These are phyloP conservation scores for Rynchops niger DNA, from an alignment of 2,113 vertebrate genomes.

Conservation along the genomic window DNA sequence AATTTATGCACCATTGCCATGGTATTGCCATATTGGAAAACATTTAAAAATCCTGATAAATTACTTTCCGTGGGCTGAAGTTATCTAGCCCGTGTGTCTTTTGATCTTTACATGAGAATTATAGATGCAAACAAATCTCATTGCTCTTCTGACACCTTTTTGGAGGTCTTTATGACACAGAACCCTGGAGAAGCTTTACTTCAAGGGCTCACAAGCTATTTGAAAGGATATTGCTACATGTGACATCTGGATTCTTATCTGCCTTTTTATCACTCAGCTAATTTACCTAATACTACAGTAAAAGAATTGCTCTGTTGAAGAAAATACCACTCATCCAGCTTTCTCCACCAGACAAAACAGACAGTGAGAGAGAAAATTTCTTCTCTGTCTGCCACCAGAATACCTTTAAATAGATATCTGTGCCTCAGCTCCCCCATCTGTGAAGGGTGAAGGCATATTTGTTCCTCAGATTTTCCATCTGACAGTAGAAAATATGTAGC, in stretches of 20 bases:
- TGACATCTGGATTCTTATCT: slow-evolving; percentile 33
- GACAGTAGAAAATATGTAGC: slow-evolving; percentile 31
- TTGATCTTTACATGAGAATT: background rate
- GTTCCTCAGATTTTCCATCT: background rate
- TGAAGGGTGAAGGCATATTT: background rate
- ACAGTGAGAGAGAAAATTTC: background rate
- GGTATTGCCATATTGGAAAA: background rate
- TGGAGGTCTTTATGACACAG: background rate
- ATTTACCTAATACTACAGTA: slow-evolving; percentile 24
- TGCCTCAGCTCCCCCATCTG: slow-evolving; percentile 17
- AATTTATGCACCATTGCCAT: background rate
- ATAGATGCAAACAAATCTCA: background rate
- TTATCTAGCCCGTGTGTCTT: background rate
- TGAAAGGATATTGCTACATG: background rate
- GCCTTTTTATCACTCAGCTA: background rate
- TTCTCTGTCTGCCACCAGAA: background rate
- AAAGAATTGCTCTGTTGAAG: slow-evolving; percentile 26
- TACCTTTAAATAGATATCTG: slow-evolving; percentile 19
- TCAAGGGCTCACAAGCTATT: background rate
- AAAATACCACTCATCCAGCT: background rate
- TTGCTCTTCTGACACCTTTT: background rate
- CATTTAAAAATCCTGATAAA: background rate
- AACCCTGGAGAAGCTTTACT: background rate
- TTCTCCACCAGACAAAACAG: background rate
- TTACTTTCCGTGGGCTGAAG: background rate